These are phyloP conservation scores for Spialia ferax DNA, from an alignment of 2,888 invertebrate genomes.

Conservation along the genomic window DNA sequence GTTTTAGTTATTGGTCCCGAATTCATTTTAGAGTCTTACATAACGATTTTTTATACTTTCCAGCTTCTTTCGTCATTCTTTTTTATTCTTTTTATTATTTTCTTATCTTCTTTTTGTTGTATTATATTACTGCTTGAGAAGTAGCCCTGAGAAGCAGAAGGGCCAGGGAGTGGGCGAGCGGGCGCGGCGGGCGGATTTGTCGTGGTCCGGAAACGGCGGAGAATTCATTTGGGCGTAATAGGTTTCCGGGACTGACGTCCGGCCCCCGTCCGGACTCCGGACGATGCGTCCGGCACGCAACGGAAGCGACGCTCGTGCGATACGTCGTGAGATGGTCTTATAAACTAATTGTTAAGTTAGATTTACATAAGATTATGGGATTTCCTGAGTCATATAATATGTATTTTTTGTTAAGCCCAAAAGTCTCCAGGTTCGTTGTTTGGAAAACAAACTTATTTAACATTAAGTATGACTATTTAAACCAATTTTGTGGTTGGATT, in stretches of 20 bases:
- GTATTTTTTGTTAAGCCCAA: no score
- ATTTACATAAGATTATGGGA: neutral
- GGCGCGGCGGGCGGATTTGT: conserved; percentile 74
- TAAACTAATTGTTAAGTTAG: conserved; percentile 27
- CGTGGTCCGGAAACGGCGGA: conserved; percentile 81
- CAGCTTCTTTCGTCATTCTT: no score
- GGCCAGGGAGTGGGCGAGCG: conserved; percentile 73
- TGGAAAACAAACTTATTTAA: no score
- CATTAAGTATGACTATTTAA: no score
- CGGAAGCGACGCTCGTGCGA: conserved; percentile 64
- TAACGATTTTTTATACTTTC: no score
- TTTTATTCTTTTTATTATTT: no score
- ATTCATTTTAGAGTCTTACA: no score
- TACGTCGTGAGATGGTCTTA: conserved; percentile 40
- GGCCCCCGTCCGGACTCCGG: conserved; percentile 71
- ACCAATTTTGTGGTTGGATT: no score
- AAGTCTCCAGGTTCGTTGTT: no score
- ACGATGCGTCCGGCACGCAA: conserved; percentile 69
- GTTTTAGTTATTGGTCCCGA: no score
- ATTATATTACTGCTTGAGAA: conserved; percentile 23
- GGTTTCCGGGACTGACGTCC: conserved; percentile 82
- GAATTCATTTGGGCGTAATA: conserved; percentile 87
- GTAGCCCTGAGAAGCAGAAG: conserved; percentile 65
- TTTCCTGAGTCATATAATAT: no score
- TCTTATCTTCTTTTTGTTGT: no score